Percentiles rank a stretch among this genome's conserved stretches.
phyloP scores from a whole-genome alignment of 1,140 invertebrate species.

The Caerostris darwini region DNA sequence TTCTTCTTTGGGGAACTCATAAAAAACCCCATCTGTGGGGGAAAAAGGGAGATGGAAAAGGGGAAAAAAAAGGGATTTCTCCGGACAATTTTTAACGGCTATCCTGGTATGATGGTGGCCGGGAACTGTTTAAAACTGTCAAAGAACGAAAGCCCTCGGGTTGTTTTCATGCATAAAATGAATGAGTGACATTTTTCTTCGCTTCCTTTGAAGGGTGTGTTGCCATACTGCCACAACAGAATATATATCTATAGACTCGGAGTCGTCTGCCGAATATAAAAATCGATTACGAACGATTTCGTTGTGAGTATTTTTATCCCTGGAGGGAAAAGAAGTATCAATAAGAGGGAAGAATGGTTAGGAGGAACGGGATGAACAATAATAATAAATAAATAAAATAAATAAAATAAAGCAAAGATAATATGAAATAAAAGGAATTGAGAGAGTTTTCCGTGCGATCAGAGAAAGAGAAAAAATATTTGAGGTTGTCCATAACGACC shows the following conservation, averaged over 20 bases:
- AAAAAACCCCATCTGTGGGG: slow-evolving; percentile 16
- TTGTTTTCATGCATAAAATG: slow-evolving; percentile 73
- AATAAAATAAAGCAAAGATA: slow-evolving; percentile 35
- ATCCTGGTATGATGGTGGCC: slow-evolving; percentile 14
- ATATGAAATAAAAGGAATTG: slow-evolving; percentile 35
- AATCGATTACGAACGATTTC: too few species aligned
- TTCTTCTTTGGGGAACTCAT: slow-evolving; percentile 31
- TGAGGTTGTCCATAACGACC: slow-evolving; percentile 58
- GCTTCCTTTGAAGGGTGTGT: slow-evolving; percentile 59
- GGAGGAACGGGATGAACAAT: not conserved
- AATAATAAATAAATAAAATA: too few species aligned
- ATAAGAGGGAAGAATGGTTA: slow-evolving; percentile 35
- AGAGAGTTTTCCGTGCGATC: not conserved
- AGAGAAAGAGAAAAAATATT: slow-evolving; percentile 59
- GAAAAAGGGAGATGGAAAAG: not conserved
- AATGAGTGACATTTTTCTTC: slow-evolving; percentile 72
- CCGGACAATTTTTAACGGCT: slow-evolving; percentile 72
- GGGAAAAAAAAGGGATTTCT: not conserved
- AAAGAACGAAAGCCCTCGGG: slow-evolving; percentile 55
- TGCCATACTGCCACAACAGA: slow-evolving; percentile 54
- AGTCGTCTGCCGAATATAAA: slow-evolving; percentile 73
- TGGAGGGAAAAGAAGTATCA: too few species aligned
- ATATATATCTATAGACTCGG: slow-evolving; percentile 69
- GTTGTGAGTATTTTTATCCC: too few species aligned
- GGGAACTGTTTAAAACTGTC: slow-evolving; percentile 68